Percentiles rank a stretch among this genome's conserved stretches.
Evolutionary conservation across 1,140 invertebrate species (phyloP).

Genomic region (Hylyphantes graminicola): DNA sequence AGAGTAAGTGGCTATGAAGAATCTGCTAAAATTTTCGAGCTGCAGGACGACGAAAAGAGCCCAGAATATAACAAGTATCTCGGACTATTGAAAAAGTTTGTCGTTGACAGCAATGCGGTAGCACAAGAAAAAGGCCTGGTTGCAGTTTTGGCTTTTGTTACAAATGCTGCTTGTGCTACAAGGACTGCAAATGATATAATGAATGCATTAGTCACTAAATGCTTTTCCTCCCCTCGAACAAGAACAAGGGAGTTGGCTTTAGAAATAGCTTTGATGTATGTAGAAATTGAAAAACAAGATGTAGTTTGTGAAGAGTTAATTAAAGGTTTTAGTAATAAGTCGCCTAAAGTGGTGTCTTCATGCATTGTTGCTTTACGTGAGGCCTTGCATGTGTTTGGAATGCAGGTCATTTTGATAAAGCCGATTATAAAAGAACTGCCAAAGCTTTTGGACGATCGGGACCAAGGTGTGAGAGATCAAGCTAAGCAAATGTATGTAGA

Average conservation of each 20-base stretch:
- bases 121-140: slow-evolving; percentile 97
- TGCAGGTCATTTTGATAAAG: slow-evolving; percentile 90
- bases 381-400: slow-evolving; percentile 85
- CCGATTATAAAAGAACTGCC: slow-evolving; percentile 89
- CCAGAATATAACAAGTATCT: slow-evolving; percentile 92
- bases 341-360: slow-evolving; percentile 92
- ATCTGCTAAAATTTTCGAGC: slow-evolving; percentile 85
- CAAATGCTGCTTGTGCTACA: slow-evolving; percentile 83
- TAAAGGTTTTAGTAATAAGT: slow-evolving; percentile 92
- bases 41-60: slow-evolving; percentile 83
- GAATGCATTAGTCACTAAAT: slow-evolving; percentile 89
- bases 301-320: slow-evolving; percentile 86
- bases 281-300: slow-evolving; percentile 97
- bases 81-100: slow-evolving; percentile 94
- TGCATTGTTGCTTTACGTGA: slow-evolving; percentile 82
- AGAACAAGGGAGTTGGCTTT: slow-evolving; percentile 92
- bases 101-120: slow-evolving; percentile 91
- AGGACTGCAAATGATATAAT: slow-evolving; percentile 89
- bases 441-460: slow-evolving; percentile 86
- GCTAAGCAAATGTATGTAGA: slow-evolving; percentile 89
- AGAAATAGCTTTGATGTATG: slow-evolving; percentile 90
- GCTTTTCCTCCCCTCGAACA: slow-evolving; percentile 87
- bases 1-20: slow-evolving; percentile 93
- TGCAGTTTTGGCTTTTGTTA: slow-evolving; percentile 87
- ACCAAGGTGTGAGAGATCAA: slow-evolving; percentile 92